Percentiles rank a stretch among this genome's conserved stretches.
phyloP scores from a whole-genome alignment of 2,113 vertebrate species.

The Thalassarche chlororhynchos region DNA sequence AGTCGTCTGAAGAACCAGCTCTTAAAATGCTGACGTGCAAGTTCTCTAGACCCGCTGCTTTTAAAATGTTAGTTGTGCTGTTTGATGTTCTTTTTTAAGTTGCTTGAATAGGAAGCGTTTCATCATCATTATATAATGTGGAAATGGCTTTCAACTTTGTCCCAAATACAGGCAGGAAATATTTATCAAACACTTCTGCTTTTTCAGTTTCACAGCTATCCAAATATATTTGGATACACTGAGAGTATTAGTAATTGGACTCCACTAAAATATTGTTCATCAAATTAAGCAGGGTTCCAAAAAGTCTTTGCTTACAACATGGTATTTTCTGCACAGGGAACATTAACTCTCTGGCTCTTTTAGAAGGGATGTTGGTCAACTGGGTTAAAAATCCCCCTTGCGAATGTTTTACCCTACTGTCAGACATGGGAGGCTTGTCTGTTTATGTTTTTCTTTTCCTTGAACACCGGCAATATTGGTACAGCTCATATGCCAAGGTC shows the following conservation, averaged over 20 bases:
- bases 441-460: not conserved
- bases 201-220: not conserved
- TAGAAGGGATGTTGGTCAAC: not conserved
- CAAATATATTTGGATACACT: not conserved
- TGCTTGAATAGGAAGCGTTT: not conserved
- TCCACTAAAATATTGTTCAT: not conserved
- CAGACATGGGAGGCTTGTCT: not conserved
- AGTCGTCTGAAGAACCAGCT: not conserved
- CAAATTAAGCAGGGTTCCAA: not conserved
- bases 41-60: not conserved
- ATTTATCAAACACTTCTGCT: conserved; percentile 20
- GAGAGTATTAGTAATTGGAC: not conserved
- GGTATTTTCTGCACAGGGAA: not conserved
- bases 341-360: not conserved
- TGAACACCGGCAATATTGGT: not conserved
- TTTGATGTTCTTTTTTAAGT: conserved; percentile 28
- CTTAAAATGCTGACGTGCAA: not conserved
- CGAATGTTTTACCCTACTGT: not conserved
- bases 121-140: not conserved
- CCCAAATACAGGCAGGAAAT: not conserved
- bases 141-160: not conserved
- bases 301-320: not conserved
- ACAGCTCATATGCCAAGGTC: not conserved
- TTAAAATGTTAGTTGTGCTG: not conserved
- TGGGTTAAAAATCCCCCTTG: not conserved